Conservation (phyloP, 2,888 invertebrate species). For the Scaeva pyrastri region DNA sequence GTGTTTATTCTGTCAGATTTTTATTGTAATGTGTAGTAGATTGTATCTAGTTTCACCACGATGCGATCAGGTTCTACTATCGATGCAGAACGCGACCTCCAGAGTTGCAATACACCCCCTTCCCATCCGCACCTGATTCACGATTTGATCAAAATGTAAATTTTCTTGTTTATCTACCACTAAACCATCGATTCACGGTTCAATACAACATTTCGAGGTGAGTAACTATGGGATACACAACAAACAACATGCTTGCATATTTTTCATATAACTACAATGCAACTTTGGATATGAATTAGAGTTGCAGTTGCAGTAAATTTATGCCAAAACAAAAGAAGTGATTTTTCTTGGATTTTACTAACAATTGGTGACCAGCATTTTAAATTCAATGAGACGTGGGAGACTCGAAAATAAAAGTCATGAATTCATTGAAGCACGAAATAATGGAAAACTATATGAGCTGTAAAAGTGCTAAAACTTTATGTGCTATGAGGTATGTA, state of each 20-base stretch:
- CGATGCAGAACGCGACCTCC: conserved; percentile 54
- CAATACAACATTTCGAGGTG: conserved; percentile 63
- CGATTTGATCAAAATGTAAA: conserved; percentile 49
- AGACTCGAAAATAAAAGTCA: conserved; percentile 46
- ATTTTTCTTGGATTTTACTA: conserved; percentile 16
- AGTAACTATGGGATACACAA: conserved; percentile 53
- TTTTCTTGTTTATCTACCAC: conserved; percentile 52
- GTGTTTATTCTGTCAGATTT: conserved; percentile 24
- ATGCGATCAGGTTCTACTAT: conserved; percentile 44
- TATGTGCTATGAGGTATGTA: not conserved
- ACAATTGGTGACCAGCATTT: conserved; percentile 29
- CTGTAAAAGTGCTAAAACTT: conserved; percentile 7
- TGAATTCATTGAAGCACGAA: conserved; percentile 63
- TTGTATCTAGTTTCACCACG: conserved; percentile 56
- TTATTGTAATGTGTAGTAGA: not conserved
- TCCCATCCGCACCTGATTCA: conserved; percentile 7
- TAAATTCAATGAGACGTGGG: not conserved
- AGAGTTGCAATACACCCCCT: conserved; percentile 2
- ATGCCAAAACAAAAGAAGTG: conserved; percentile 17
- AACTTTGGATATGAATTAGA: conserved; percentile 62
- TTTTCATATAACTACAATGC: not conserved
- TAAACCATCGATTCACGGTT: conserved; percentile 62
- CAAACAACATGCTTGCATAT: conserved; percentile 66
- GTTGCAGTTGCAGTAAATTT: conserved; percentile 21
- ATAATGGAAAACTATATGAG: conserved; percentile 22